Evolutionary conservation across 1,140 invertebrate species (phyloP).

Genomic region (Calosoma granatense): DNA sequence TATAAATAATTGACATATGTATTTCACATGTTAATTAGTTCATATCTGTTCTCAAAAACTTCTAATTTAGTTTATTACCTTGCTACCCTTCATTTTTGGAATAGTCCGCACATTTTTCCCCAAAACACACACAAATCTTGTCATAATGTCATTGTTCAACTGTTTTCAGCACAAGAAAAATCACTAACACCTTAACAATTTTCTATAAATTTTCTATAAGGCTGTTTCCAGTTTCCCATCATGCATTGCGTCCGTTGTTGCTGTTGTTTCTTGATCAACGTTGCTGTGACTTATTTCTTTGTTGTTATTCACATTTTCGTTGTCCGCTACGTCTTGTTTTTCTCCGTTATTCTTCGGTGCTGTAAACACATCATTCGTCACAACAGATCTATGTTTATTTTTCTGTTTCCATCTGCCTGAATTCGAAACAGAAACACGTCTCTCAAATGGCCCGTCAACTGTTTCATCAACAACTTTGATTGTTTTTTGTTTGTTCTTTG

Average conservation of each 20-base stretch:
- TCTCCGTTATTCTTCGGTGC: not conserved
- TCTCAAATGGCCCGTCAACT: not conserved
- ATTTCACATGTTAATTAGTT: too few relatives aligned
- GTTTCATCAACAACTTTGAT: slow-evolving; percentile 12
- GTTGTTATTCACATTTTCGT: not conserved
- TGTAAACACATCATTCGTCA: not conserved
- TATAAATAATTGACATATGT: too few relatives aligned
- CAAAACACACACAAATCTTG: too few relatives aligned
- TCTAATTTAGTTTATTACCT: too few relatives aligned
- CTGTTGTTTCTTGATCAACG: too few relatives aligned
- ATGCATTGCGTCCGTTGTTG: not conserved
- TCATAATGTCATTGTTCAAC: too few relatives aligned
- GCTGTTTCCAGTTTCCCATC: not conserved
- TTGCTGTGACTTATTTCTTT: not conserved
- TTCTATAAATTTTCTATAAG: not conserved
- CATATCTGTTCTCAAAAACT: too few relatives aligned
- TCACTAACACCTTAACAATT: too few relatives aligned
- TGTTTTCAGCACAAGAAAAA: too few relatives aligned
- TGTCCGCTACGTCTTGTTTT: not conserved
- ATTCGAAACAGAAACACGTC: slow-evolving; percentile 16
- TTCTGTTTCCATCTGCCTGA: slow-evolving; percentile 17
- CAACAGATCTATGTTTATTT: slow-evolving; percentile 11
- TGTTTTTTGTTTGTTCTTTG: slow-evolving; percentile 11
- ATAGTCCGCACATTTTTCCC: too few relatives aligned
- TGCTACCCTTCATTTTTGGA: too few relatives aligned